These are phyloP conservation scores for Chrysodeixis includens DNA, from an alignment of 2,888 invertebrate species.

Conservation along the genomic window DNA sequence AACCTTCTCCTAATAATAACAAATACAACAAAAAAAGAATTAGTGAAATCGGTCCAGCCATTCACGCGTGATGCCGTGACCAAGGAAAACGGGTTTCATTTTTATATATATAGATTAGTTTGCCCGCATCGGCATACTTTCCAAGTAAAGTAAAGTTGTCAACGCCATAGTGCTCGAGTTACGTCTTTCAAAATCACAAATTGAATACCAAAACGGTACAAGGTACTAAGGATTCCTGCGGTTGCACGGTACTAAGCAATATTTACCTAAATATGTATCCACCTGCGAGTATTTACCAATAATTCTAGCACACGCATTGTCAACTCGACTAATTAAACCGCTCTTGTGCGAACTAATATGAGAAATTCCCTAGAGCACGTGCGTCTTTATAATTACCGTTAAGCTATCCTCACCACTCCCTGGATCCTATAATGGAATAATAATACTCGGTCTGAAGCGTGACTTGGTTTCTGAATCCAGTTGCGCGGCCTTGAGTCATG, in stretches of 20 bases:
- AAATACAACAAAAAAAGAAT: too few relatives aligned
- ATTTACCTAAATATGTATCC: neutral
- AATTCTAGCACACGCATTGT: neutral
- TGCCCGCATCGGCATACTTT: too few relatives aligned
- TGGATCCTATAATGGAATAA: constrained; percentile 76
- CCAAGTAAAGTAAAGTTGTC: too few relatives aligned
- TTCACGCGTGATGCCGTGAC: too few relatives aligned
- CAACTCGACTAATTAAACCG: constrained; percentile 32
- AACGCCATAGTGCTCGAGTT: too few relatives aligned
- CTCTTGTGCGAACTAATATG: constrained; percentile 29
- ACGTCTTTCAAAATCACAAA: too few relatives aligned
- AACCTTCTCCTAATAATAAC: too few relatives aligned
- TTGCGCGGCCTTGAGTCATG: constrained; percentile 22
- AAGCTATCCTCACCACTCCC: constrained; percentile 66
- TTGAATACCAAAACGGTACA: too few relatives aligned
- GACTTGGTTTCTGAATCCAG: constrained; percentile 69
- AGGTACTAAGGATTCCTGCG: too few relatives aligned
- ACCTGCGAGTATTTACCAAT: neutral
- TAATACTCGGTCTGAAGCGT: constrained; percentile 74
- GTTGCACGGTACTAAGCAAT: neutral
- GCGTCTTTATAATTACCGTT: constrained; percentile 67
- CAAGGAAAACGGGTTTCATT: too few relatives aligned
- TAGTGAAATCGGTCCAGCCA: too few relatives aligned
- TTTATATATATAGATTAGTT: too few relatives aligned
- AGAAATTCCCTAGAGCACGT: constrained; percentile 55